Percentiles rank a stretch among this genome's conserved stretches.
Conservation (phyloP, 2,888 invertebrate genomes). For the Drosophila peninsularis region DNA sequence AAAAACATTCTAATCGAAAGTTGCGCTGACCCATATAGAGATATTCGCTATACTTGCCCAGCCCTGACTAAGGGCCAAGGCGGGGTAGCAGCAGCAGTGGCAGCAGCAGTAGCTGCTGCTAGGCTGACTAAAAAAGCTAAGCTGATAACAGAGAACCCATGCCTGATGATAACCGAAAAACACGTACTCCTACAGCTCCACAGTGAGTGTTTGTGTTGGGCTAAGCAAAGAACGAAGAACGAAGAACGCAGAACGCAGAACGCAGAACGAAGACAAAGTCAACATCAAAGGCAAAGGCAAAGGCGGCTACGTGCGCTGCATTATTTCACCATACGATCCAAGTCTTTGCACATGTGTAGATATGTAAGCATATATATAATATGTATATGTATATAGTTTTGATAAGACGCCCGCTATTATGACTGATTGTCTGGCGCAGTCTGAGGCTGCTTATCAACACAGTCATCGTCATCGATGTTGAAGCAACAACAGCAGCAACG, state of each 20-base stretch:
- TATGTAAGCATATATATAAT: background rate
- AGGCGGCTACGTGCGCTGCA: conserved; percentile 68
- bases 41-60: conserved; percentile 20
- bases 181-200: conserved; percentile 48
- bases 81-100: conserved; percentile 5
- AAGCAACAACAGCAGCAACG: background rate
- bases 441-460: conserved; percentile 56
- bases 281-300: background rate
- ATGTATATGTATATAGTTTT: background rate
- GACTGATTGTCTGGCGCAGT: conserved; percentile 70
- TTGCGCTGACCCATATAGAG: conserved; percentile 64
- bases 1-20: conserved; percentile 57
- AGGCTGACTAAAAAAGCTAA: conserved; percentile 36
- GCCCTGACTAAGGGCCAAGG: conserved; percentile 17
- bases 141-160: conserved; percentile 48
- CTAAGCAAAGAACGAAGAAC: background rate
- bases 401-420: conserved; percentile 54
- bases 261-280: background rate
- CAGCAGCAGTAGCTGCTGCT: conserved; percentile 25
- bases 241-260: background rate
- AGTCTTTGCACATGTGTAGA: background rate
- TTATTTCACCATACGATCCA: conserved; percentile 63
- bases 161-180: conserved; percentile 21
- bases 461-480: conserved; percentile 19
- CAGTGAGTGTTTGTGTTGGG: conserved; percentile 1